phyloP scores from a whole-genome alignment of 2,797 vertebrate genomes.

The Gymnothorax reevesii region DNA sequence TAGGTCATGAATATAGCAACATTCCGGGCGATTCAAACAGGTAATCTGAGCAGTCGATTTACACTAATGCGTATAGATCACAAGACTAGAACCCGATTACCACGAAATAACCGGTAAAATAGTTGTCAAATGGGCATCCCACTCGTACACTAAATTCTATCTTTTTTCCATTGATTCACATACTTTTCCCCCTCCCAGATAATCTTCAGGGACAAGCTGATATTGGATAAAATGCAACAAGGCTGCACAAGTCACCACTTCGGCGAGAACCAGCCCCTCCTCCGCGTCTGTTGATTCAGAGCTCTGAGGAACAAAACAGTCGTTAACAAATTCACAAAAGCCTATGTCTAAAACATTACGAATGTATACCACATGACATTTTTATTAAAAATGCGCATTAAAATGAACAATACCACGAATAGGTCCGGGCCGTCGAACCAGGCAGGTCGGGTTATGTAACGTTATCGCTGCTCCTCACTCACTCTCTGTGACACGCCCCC shows the following conservation, averaged over 20 bases:
- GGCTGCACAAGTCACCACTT: not conserved
- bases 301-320: not conserved
- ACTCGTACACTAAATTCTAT: not conserved
- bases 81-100: not conserved
- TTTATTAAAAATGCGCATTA: not conserved
- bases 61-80: not conserved
- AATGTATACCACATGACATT: not conserved
- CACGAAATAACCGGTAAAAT: not conserved
- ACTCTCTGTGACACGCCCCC: not conserved
- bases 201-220: conserved; percentile 31
- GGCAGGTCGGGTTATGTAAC: conserved; percentile 4
- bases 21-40: not conserved
- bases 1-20: not conserved
- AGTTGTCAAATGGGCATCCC: not conserved
- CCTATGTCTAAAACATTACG: not conserved
- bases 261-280: not conserved
- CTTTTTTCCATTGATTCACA: conserved; percentile 2
- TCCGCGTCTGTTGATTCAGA: conserved; percentile 7
- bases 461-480: not conserved
- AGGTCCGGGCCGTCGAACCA: not conserved
- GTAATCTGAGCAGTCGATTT: too few species aligned
- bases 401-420: not conserved
- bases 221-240: not conserved
- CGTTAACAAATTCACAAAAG: not conserved
- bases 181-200: not conserved